Base-by-base conservation (phyloP, 1,140 invertebrate genomes). In the Eueides isabella region DNA sequence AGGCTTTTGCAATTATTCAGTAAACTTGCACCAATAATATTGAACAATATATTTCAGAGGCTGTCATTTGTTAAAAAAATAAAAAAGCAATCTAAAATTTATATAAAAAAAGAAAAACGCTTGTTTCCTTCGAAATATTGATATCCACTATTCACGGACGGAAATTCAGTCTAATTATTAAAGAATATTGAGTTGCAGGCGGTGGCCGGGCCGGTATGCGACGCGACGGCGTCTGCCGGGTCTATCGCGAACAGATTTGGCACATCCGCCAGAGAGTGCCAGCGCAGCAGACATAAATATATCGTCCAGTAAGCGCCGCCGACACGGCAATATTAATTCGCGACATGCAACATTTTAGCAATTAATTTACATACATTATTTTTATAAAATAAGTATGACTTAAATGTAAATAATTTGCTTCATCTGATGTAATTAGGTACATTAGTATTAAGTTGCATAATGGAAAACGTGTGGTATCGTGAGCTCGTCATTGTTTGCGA, bases 201-300 rank as follows among this genome's bases (percentile, higher is more conserved):
- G 81, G 85, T 89, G 89, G 88, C 89, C 88, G 85, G 89, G 88
- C 85, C 81, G 89, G 91, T 77, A 91, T 91, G 89, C 89, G 89
- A 77, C 81, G 84, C 79, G 83, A 72, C 88, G 89, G 85, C 88
- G 89, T 90, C 89, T 90, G 85, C 87, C 89, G 87, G 85, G 85
- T 88, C 86, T 86, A 85, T 86, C 85, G 85, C 85, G 85, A 76
- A 91, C 89, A 80, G 81, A 92, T 91, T 92, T 92, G 91, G 89
- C 90, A 92, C 90, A 92, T 92, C 90, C 90, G 91, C 86, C 76
- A 82, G 74, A 82, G 81, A 84, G 79, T 83, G 85, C 84, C 87
- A 87, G 83, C 83, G 76, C 84, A 83, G 71, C 68, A 72, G 64
- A 83, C 84, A 85, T 86, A 92, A 91, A 91, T 92, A 91, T 85